Evolutionary conservation across 1,140 invertebrate genomes (phyloP), one percentile per base, ranked within the genome.

Genomic region (Lordiphosa clarofinis): DNA sequence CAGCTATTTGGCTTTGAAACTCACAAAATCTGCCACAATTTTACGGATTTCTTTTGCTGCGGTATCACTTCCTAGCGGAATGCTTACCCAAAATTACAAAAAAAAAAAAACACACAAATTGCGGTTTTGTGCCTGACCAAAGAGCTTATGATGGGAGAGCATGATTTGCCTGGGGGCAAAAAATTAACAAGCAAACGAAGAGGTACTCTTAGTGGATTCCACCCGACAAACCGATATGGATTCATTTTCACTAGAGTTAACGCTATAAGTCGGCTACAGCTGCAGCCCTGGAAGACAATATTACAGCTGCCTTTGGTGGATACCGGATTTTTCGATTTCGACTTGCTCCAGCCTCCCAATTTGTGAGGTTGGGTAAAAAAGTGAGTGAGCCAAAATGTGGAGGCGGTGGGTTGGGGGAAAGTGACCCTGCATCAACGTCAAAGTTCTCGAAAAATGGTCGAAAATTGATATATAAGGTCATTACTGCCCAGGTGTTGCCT

Each of bases 31-130:
- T 67, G 40, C 31, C 55, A 38, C 49, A 60, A 63, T 57, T 76
- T 73, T 42, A 52, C 69, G 56, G 48, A 59, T 81, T 63, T 79
- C 38, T 43, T 43, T 56, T 65, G 40, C 50, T 52, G 62, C 35
- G n/a, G 55, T 47, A 61, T 21, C 40, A 7, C 24, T 19, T 35
- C 12, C 9, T 4, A 13, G 8, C 38, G 12, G 12, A 6, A 4
- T 28, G 28, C 11, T 4, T 28, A 8, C 4, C 9, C 21, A 7
- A 36, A 43, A 42, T 61, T 42, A 64, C 61, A 61, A 65, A 63
- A 40, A 19, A 43, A 43, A 24, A 15, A 19, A 42, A 2, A 15
- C 6, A 54, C 36, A 33, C 61, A 64, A 64, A 64, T 64, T 64
- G 61, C 28, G 28, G 28, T 31, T 31, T 31, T 31, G 6, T 1